phyloP scores from a whole-genome alignment of 37 sponge, comb jelly and placozoan genomes.

The Oscarella lobularis region DNA sequence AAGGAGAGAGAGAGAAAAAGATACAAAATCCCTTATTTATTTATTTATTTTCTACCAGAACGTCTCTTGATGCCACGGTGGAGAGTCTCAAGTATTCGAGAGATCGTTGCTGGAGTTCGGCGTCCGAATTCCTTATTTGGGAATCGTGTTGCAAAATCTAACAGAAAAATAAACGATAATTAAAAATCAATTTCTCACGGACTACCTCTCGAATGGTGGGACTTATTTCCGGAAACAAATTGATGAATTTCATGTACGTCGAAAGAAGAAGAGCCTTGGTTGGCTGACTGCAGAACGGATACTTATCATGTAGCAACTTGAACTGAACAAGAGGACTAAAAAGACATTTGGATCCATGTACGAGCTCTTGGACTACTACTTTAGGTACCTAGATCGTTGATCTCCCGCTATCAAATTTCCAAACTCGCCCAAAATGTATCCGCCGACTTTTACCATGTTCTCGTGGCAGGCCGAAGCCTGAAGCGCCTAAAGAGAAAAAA shows the following conservation, averaged over 20 bases:
- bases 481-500: conserved; percentile 40
- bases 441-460: conserved; percentile 96
- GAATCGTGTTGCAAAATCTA: conserved; percentile 50
- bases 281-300: conserved; percentile 56
- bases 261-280: conserved; percentile 78
- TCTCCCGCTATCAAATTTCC: conserved; percentile 95
- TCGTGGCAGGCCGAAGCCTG: conserved; percentile 99
- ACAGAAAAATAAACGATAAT: not conserved
- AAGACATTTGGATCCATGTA: not conserved
- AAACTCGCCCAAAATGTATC: conserved; percentile 90
- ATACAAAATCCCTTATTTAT: not conserved
- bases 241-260: conserved; percentile 89
- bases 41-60: conserved; percentile 35
- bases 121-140: conserved; percentile 59
- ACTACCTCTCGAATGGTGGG: conserved; percentile 31
- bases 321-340: conserved; percentile 74
- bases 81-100: conserved; percentile 76
- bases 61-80: conserved; percentile 44
- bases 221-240: conserved; percentile 90
- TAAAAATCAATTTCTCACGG: not conserved
- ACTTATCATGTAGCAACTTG: conserved; percentile 78
- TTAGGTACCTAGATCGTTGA: conserved; percentile 72
- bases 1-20: not conserved
- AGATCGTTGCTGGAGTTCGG: conserved; percentile 85
- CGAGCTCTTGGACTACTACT: not conserved